Base-by-base conservation (phyloP, 2,888 invertebrate species). In the Capitulum mitella region DNA sequence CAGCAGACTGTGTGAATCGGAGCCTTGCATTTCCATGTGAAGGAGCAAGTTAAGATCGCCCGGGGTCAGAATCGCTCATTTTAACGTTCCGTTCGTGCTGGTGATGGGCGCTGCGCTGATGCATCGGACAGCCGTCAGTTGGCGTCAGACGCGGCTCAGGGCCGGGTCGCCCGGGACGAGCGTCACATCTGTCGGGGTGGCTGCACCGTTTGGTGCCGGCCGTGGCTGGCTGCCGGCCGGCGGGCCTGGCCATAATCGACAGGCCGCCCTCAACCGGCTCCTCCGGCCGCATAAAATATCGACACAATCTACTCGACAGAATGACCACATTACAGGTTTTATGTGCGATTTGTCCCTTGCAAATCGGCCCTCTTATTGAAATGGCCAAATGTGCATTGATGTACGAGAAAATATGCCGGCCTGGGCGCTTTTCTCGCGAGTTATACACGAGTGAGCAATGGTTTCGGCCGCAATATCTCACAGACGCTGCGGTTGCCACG, bases 381-480 rank as follows among this genome's bases (percentile, higher is more conserved):
- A 70, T 70, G 70, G 70, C 70, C 70, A 70, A 70, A 70, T 70
- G 70, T 70, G 70, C 70, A 70, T 70, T 70, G 70, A 70, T 70
- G 70, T 70, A 70, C 70, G 70, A 70, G 70, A 70, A 70, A 70
- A 70, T 70, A 70, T 70, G 37, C 37, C 37, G 22, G 40, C 34
- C 40, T 1, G 14, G 70, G 70, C 70, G 70, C 70, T 40, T 40
- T 70, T 70, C 70, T 40, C 70, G 40, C 26, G 70, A 70, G 37
- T 70, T 70, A 70, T 70, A 70, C 70, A 70, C 70, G 70, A 37
- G 70, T 70, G 70, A 70, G 70, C 70, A 70, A 70, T 70, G 70
- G 70, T 40, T 40, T 70, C 40, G 70, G 6, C 37, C 3, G 70
- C 70, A 37, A 70, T 70, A 70, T 70, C 70, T 70, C 40, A 40